A percentile compares a stretch with the other conserved stretches of the same genome.
Evolutionary conservation across 2,113 vertebrate genomes (phyloP).

Genomic region (Saguinus imperator): DNA sequence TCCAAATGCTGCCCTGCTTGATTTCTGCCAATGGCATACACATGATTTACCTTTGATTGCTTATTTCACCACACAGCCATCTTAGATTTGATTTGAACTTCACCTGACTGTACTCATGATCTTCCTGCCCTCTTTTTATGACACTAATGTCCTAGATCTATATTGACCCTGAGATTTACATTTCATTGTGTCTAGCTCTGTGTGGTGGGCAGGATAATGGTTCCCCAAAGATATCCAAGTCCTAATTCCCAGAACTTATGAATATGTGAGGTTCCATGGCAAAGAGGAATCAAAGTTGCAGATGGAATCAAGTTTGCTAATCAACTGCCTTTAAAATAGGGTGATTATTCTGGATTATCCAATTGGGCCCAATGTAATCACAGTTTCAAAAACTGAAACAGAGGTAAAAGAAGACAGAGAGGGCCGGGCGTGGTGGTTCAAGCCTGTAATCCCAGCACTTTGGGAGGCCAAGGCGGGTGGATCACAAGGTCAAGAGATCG

Average conservation of each 20-base stretch:
- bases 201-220: not conserved
- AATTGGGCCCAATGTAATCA: not conserved
- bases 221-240: not conserved
- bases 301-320: not conserved
- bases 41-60: not conserved
- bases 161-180: not conserved
- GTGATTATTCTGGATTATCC: not conserved
- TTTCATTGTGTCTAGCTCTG: not conserved
- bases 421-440: no score
- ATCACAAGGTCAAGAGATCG: no score
- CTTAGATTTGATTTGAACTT: slow-evolving; percentile 38
- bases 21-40: not conserved
- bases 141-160: not conserved
- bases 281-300: slow-evolving; percentile 20
- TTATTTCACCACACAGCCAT: not conserved
- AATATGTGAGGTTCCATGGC: not conserved
- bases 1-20: not conserved
- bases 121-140: not conserved
- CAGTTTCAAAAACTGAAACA: not conserved
- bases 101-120: not conserved
- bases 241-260: not conserved
- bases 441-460: no score
- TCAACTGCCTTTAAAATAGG: not conserved
- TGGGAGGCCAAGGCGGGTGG: no score
- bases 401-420: not conserved